Base-by-base conservation (phyloP, 2,888 invertebrate species). In the Diarsia mendica region DNA sequence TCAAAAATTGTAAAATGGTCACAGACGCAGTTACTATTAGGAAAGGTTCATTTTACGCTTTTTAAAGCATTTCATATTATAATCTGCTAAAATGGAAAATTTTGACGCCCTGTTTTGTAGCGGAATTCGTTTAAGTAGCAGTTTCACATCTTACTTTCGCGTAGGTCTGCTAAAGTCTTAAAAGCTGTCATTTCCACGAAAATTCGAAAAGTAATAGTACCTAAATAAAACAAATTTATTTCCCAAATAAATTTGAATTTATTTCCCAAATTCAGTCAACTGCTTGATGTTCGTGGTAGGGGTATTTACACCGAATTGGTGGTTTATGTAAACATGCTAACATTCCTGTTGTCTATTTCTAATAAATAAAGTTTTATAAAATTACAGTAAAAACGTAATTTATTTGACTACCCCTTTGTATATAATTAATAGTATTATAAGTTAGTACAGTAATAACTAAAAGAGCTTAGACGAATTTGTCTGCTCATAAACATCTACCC, bases 271-370 rank as follows among this genome's bases (percentile, higher is more conserved):
- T 46, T 13, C 18, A 0, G 6, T 39, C 4, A 28, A 13, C 6
- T 73, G n/a, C n/a, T 61, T 61, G n/a, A 63, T 23, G 18, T 51
- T 33, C 15, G 13, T 51, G 46, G 10, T 5, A 46, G 11, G 9
- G 15, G 5, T 53, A 20, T 3, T 2, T 23, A 55, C 23, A 55
- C 28, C 6, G 23, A 28, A 28, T 23, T 55, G 55, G 58, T 60
- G 28, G 18, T 58, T 0, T 73, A 8, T 64, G 13, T 64, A n/a
- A 53, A 53, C 18, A 79, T 46, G 6, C 67, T 76, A 69, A 81
- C 87, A 86, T 86, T 87, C 85, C 81, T 87, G 83, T 87, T 86
- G 76, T 76, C 20, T 86, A 71, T 83, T 79, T 87, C 28, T 78
- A 77, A 67, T 75, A 10, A 87, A 80, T 85, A 87, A 82, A 80